Base-by-base conservation (phyloP, 2,888 invertebrate species). In the Monopis laevigella region DNA sequence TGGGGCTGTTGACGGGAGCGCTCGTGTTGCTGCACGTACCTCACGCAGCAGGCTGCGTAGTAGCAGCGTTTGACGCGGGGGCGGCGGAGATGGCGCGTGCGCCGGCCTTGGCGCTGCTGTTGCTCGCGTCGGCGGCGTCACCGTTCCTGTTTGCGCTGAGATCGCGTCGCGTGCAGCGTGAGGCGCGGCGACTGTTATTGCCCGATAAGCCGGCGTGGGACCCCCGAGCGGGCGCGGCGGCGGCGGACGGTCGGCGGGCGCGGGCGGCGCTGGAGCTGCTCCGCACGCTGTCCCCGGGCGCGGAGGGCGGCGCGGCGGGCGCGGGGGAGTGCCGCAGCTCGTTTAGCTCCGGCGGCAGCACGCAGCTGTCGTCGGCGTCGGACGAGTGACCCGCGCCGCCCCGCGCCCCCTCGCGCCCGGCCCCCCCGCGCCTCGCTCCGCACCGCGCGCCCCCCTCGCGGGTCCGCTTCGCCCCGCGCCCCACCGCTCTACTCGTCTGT, bases 61-160 rank as follows among this genome's bases (percentile, higher is more conserved):
- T 74, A 10, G 62, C 67, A 2, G 71, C 75, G 2, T 44, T 46
- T 2, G 51, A 82, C 2, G 66, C 82, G 2, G 86, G 84, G 40
- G 56, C 81, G 24, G 82, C 82, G 1, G 66, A 71, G 34, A 66
- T 72, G 46, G 74, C 74, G 21, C 62, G 81, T 21, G 78, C 82
- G 53, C 75, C 83, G 16, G 73, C 82, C 40, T 49, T 83, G 29
- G 82, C 84, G 12, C 54, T 88, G 43, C 69, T 87, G 43, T 66
- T 90, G 42, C 80, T 86, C 28, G 81, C 86, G 35, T 77, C 84
- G 26, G 88, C 88, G 39, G 80, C 86, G 14, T 90, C 89, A 36
- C 92, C 92, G 12, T 83, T 91, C 56, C 77, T 92, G 38, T 92
- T 92, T 62, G 90, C 90, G 24, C 86, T 90, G 65, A 83, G 92